Base-by-base conservation (phyloP, 2,113 vertebrate genomes). In the Blennius ocellaris region DNA sequence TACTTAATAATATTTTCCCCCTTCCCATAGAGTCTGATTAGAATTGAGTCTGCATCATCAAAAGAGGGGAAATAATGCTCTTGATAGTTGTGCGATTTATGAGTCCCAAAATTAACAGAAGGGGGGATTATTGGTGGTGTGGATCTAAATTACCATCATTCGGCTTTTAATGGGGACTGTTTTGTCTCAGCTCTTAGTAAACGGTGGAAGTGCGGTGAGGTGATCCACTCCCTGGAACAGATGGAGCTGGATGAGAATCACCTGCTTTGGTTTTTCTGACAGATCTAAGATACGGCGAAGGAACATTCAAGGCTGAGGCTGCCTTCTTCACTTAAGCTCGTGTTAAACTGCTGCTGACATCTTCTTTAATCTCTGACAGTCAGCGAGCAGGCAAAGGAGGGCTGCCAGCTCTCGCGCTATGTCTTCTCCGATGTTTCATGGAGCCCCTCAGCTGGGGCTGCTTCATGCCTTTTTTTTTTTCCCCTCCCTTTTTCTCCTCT, bases 301-400 rank as follows among this genome's bases (percentile, higher is more conserved):
- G 21, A 30, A 87, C 86, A 85, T 90, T 85, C 89, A 82, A 78
- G 78, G 58, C 74, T 12, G 68, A 83, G 81, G 53, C 81, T 80
- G 85, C 81, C 85, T 86, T 89, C 90, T 85, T 91, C 89, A 84
- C 78, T 78, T 84, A 85, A 84, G 72, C 76, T 78, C 3, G 84
- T 87, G 85, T 86, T 94, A 92, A 94, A 94, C 91, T 90, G 88
- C 89, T 83, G 87, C 85, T 92, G 92, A 93, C 91, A 82, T 92
- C 92, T 91, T 92, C 88, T 93, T 93, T 94, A 92, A 93, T 94
- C 90, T 92, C 90, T 83, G 89, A 86, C 80, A 92, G 85, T 57
- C 85, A 74, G 82, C 15, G 49, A n/a, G 44, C 73, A 30, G 69
- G 87, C 80, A 17, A 70, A 79, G 60, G 68, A 30, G 21, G 74